These are phyloP conservation scores for Corythaixoides concolor DNA, from an alignment of 2,113 vertebrate genomes.

Conservation along the genomic window DNA sequence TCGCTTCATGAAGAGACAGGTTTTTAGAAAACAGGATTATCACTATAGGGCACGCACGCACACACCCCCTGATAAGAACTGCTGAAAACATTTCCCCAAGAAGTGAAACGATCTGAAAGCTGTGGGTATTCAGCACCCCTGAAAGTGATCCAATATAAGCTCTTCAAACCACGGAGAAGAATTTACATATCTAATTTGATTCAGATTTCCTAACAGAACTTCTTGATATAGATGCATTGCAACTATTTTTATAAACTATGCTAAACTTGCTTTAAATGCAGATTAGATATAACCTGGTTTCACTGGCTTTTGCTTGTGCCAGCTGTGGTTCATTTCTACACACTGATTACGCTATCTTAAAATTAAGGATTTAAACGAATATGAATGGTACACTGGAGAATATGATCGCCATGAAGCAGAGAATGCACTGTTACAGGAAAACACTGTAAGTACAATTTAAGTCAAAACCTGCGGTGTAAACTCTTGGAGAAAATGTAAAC, in stretches of 20 bases:
- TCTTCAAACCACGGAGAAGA: background rate
- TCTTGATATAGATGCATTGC: background rate
- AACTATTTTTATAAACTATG: background rate
- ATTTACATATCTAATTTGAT: background rate
- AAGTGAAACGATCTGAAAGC: background rate
- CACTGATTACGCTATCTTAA: background rate
- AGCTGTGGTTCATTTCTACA: background rate
- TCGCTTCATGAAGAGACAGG: background rate
- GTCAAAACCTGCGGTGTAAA: background rate
- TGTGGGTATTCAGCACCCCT: background rate
- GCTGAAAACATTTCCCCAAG: background rate
- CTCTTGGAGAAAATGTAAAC: background rate
- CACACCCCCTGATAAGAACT: background rate
- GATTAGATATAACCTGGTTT: background rate
- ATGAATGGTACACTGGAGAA: conserved; percentile 83
- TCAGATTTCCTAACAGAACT: background rate
- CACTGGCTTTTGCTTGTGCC: background rate
- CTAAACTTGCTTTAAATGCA: background rate
- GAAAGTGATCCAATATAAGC: background rate
- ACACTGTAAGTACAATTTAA: conserved; percentile 73
- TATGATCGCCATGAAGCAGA: conserved; percentile 80
- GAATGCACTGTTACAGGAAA: conserved; percentile 79
- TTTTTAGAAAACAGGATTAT: background rate
- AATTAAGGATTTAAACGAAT: conserved; percentile 69
- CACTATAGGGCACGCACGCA: background rate